A percentile compares a stretch with the other conserved stretches of the same genome.
Conservation (phyloP, 1,140 invertebrate genomes). For the Tetragonula clypearis region DNA sequence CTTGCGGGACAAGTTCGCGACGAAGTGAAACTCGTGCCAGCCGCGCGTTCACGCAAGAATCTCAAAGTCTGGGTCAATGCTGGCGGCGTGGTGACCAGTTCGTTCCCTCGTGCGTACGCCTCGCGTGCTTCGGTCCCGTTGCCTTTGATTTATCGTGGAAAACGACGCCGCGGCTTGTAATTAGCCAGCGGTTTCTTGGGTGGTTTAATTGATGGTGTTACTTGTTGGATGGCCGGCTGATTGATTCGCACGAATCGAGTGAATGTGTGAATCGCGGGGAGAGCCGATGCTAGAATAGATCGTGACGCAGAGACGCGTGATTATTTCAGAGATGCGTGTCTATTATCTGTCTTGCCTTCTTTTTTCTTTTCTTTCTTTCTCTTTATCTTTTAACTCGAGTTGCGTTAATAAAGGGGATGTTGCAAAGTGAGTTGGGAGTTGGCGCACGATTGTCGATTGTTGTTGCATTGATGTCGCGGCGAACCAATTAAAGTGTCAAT, state of each 20-base stretch:
- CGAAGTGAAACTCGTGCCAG: conserved; percentile 63
- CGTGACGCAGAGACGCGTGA: not conserved
- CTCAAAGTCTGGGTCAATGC: conserved; percentile 68
- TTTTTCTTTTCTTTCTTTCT: not conserved
- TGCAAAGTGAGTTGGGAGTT: not conserved
- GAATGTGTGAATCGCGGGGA: not conserved
- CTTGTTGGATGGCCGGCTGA: not conserved
- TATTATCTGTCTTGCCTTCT: not conserved
- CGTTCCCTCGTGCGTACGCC: conserved; percentile 8
- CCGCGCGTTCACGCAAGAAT: conserved; percentile 34
- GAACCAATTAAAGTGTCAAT: not conserved
- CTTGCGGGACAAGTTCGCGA: conserved; percentile 48
- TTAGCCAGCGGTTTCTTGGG: conserved; percentile 25
- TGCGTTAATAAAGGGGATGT: not conserved
- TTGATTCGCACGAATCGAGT: conserved; percentile 8
- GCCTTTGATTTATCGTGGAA: conserved; percentile 36
- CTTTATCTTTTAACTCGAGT: not conserved
- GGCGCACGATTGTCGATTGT: not conserved
- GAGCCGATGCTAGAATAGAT: not conserved
- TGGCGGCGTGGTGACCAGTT: conserved; percentile 16
- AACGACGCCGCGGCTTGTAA: not conserved
- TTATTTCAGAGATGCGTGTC: not conserved
- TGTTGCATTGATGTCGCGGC: not conserved
- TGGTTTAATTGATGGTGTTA: conserved; percentile 13
- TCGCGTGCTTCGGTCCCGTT: conserved; percentile 14